Conservation (phyloP, 2,888 invertebrate genomes). For the Pheosia gnoma region DNA sequence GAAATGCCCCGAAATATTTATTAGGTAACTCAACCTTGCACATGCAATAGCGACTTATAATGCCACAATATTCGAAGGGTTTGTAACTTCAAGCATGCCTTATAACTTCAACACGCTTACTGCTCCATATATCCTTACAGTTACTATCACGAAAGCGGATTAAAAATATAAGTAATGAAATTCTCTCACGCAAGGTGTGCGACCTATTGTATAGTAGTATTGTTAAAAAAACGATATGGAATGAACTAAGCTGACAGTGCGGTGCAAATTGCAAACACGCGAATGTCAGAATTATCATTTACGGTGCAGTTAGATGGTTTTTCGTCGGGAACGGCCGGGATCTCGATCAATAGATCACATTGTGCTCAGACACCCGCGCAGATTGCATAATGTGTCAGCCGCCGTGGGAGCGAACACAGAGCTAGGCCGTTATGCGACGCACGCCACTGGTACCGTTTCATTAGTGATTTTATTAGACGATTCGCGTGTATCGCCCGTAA, state of each 20-base stretch:
- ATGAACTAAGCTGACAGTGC: conserved; percentile 21
- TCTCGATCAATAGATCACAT: conserved; percentile 64
- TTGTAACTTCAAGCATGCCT: not conserved
- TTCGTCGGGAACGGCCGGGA: conserved; percentile 63
- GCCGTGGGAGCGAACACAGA: conserved; percentile 74
- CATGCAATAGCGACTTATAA: not conserved
- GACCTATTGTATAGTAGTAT: not conserved
- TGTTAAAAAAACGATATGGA: conserved; percentile 15
- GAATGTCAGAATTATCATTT: conserved; percentile 51
- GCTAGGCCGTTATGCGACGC: conserved; percentile 78
- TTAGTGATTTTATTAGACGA: conserved; percentile 82
- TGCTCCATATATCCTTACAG: not conserved
- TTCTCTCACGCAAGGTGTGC: not conserved
- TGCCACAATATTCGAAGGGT: not conserved
- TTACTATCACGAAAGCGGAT: not conserved
- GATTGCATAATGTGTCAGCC: conserved; percentile 79
- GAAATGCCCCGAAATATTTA: no score
- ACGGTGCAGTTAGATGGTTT: conserved; percentile 58
- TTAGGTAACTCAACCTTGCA: not conserved
- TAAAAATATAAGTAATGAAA: not conserved
- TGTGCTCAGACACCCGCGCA: conserved; percentile 62
- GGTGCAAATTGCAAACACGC: conserved; percentile 18
- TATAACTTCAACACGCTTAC: not conserved
- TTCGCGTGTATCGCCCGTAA: conserved; percentile 78
- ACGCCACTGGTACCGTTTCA: conserved; percentile 81